phyloP scores from a whole-genome alignment of 2,888 invertebrate genomes.

The Trachelus stipa region DNA sequence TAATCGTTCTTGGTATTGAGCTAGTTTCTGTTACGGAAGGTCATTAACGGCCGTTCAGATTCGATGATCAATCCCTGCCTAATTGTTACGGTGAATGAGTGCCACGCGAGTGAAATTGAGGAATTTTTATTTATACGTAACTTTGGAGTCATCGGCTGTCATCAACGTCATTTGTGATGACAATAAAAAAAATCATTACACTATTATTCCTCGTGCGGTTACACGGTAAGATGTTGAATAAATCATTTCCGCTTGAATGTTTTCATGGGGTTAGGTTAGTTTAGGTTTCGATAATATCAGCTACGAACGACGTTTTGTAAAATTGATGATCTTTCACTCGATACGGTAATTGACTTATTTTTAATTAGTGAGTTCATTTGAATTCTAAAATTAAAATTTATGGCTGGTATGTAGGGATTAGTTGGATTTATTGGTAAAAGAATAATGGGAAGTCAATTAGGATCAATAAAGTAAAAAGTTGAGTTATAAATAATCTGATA shows the following conservation, averaged over 20 bases:
- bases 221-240: not conserved
- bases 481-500: not conserved
- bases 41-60: not conserved
- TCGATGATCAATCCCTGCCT: not conserved
- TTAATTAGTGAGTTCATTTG: not conserved
- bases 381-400: not conserved
- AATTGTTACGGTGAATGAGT: not conserved
- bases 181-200: not conserved
- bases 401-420: not conserved
- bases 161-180: not conserved
- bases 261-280: not conserved
- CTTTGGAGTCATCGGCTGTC: not conserved
- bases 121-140: not conserved
- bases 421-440: not conserved
- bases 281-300: not conserved
- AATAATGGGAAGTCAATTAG: not conserved
- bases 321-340: not conserved
- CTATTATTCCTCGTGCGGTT: not conserved
- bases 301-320: not conserved
- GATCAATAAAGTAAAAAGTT: not conserved
- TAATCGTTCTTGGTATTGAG: not conserved
- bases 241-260: not conserved
- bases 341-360: not conserved
- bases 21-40: not conserved
- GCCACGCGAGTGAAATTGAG: not conserved